A percentile compares a stretch with the other conserved stretches of the same genome.
phyloP scores from a whole-genome alignment of 2,888 invertebrate species.

The Platycheirus rosarum region DNA sequence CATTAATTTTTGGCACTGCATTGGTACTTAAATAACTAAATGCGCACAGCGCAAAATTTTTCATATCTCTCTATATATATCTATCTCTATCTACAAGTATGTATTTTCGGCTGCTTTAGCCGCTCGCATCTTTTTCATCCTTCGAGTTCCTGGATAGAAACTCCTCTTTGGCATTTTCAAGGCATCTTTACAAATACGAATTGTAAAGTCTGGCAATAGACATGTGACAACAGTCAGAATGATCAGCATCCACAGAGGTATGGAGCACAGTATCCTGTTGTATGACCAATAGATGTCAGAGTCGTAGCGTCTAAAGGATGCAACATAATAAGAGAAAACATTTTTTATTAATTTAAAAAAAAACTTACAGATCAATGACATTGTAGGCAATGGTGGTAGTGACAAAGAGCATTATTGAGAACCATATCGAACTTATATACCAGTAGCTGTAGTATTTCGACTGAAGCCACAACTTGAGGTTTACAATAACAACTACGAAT shows the following conservation, averaged over 20 bases:
- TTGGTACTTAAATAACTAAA: conserved; percentile 25
- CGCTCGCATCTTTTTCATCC: conserved; percentile 74
- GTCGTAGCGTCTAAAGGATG: conserved; percentile 82
- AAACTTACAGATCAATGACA: conserved; percentile 85
- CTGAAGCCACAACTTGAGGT: conserved; percentile 86
- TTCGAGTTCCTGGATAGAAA: conserved; percentile 79
- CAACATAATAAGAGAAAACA: conserved; percentile 10
- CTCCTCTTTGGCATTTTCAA: conserved; percentile 78
- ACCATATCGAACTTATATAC: conserved; percentile 83
- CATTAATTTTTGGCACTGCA: conserved; percentile 58
- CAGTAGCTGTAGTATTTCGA: conserved; percentile 85
- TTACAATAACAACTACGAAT: conserved; percentile 84
- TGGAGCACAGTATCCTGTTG: conserved; percentile 84
- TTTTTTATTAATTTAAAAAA: not conserved
- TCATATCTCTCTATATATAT: not conserved
- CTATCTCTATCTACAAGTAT: conserved; percentile 40
- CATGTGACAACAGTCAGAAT: conserved; percentile 83
- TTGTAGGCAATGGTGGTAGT: conserved; percentile 85
- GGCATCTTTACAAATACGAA: conserved; percentile 77
- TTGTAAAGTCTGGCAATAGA: conserved; percentile 85
- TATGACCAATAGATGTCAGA: conserved; percentile 85
- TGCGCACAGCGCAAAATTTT: conserved; percentile 36
- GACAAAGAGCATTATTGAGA: conserved; percentile 85
- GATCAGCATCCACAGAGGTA: conserved; percentile 85
- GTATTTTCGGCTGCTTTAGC: conserved; percentile 57